Evolutionary conservation across 2,888 invertebrate genomes (phyloP), one percentile per base, ranked within the genome.

Genomic region (Dorcus parallelipipedus): DNA sequence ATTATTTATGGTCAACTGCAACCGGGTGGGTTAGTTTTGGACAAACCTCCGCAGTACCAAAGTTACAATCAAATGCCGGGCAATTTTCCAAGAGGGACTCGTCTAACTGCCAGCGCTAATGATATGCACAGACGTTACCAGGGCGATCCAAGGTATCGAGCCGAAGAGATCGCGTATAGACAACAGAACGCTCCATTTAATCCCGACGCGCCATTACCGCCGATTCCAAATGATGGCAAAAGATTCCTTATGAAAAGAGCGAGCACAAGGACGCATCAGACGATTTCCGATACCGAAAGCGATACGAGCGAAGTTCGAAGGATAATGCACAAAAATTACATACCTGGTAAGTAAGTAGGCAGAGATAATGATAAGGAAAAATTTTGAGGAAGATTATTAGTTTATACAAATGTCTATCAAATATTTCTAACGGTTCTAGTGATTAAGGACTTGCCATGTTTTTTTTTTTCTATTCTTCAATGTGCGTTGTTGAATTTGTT

Each of bases 291-390:
- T 69, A 86, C 86, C 60, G 89, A 89, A 73, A 87, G 87, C 73
- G 89, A 89, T 73, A 87, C 86, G 41, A 86, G 87, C 3, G 89
- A 89, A 77, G 83, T 88, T 58, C 86, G 87, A 69, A 80, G 85
- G 65, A 88, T 87, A 68, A 77, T 86, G 78, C 53, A 58, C 14
- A 52, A 56, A 43, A 56, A 56, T 49, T 56, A 52, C 40, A 42
- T 45, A 45, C 20, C 48, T 20, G 56, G 56, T 54, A 42, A 64
- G 67, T 67, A 63, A 65, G 67, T 62, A 52, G 48, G 42, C 61
- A 38, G 5, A 33, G 43, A 61, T 53, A 49, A 52, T 52, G 33
- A 48, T 49, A 9, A n/a, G 39, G 52, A 58, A 64, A 55, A 56
- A 64, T 65, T 64, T 68, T 64, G 64, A 67, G 66, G 67, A 69